phyloP scores from a whole-genome alignment of 2,888 invertebrate species.

The Hypena proboscidalis region DNA sequence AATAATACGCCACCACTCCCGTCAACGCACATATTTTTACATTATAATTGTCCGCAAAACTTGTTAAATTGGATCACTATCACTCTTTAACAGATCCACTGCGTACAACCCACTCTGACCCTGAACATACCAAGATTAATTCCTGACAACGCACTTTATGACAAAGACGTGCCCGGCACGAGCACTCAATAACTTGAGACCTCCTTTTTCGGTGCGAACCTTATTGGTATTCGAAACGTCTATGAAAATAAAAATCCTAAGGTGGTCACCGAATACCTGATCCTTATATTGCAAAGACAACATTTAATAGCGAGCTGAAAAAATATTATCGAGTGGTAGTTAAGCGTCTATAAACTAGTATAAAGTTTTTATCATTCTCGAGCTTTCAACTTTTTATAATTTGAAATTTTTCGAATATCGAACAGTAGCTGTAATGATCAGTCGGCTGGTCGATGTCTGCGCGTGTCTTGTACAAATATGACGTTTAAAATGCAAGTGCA shows the following conservation, averaged over 20 bases:
- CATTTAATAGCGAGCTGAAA: slow-evolving; percentile 71
- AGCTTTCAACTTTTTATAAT: slow-evolving; percentile 48
- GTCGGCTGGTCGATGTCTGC: slow-evolving; percentile 19
- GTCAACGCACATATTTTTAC: slow-evolving; percentile 74
- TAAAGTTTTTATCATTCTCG: slow-evolving; percentile 53
- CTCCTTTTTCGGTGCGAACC: slow-evolving; percentile 75
- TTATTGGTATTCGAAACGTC: slow-evolving; percentile 64
- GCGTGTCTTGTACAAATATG: too few relatives aligned
- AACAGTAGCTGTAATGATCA: slow-evolving; percentile 37
- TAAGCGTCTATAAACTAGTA: slow-evolving; percentile 65
- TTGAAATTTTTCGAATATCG: slow-evolving; percentile 47
- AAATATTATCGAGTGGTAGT: slow-evolving; percentile 56
- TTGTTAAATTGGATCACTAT: slow-evolving; percentile 61
- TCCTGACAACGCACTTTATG: slow-evolving; percentile 68
- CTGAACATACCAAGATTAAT: slow-evolving; percentile 73
- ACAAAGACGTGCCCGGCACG: slow-evolving; percentile 63
- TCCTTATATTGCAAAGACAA: slow-evolving; percentile 76
- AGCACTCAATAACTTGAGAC: slow-evolving; percentile 59
- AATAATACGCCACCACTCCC: slow-evolving; percentile 74
- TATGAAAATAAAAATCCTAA: slow-evolving; percentile 76
- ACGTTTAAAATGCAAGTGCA: too few relatives aligned
- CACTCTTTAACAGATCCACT: slow-evolving; percentile 51
- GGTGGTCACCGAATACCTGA: slow-evolving; percentile 69
- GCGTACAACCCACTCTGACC: slow-evolving; percentile 44
- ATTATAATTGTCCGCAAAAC: slow-evolving; percentile 66